Conservation (phyloP, 2,888 invertebrate genomes). For the Andrena praecox region DNA sequence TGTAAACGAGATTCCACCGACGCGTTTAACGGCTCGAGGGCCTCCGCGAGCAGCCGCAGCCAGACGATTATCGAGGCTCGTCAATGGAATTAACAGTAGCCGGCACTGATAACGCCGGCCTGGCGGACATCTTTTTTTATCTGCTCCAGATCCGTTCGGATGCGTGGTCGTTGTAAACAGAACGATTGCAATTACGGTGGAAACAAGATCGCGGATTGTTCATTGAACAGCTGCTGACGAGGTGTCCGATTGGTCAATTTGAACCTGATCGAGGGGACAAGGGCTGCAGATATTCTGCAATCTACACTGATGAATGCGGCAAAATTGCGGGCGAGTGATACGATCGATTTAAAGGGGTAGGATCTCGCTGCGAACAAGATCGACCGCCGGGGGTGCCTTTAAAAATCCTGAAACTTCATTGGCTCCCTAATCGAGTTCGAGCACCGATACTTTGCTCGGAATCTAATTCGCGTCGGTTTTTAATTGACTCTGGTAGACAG, state of each 20-base stretch:
- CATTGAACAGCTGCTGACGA: neutral
- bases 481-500: neutral
- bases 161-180: neutral
- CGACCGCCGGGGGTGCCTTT: neutral
- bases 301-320: neutral
- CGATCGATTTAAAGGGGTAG: no score
- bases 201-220: slow-evolving; percentile 15
- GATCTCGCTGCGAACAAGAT: neutral
- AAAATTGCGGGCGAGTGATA: neutral
- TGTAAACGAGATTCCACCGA: slow-evolving; percentile 16
- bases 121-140: slow-evolving; percentile 60
- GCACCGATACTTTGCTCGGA: neutral
- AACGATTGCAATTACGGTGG: slow-evolving; percentile 1
- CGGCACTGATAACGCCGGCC: slow-evolving; percentile 53
- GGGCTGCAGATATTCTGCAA: neutral
- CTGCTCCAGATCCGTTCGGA: slow-evolving; percentile 26
- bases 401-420: slow-evolving; percentile 1
- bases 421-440: neutral
- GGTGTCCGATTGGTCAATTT: neutral
- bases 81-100: slow-evolving; percentile 57
- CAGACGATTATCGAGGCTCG: slow-evolving; percentile 6
- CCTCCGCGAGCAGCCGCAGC: neutral
- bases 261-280: neutral
- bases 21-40: neutral
- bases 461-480: neutral